Percentiles rank a stretch among this genome's conserved stretches.
phyloP scores from a whole-genome alignment of 2,888 invertebrate species.

The Camponotus fellah region DNA sequence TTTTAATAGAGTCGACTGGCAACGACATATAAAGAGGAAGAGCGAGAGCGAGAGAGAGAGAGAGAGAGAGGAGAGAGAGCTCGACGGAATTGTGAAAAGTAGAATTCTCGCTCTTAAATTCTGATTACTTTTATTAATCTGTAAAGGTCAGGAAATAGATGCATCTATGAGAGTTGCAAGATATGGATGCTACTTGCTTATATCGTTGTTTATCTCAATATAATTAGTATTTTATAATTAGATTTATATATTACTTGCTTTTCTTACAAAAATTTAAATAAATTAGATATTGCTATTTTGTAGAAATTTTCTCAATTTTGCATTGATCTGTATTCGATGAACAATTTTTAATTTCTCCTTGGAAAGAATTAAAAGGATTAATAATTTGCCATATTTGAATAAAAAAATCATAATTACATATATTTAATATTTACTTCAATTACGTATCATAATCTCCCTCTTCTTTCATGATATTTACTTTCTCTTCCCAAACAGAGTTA shows the following conservation, averaged over 20 bases:
- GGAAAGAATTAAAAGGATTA: background rate
- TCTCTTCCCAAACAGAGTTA: background rate
- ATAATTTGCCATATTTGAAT: background rate
- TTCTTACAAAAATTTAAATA: background rate
- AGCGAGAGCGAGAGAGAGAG: background rate
- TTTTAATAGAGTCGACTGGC: constrained; percentile 39
- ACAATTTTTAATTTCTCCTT: background rate
- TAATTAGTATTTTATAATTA: constrained; percentile 3
- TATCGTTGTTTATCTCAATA: background rate
- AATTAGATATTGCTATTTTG: background rate
- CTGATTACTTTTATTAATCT: constrained; percentile 44
- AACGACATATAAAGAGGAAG: constrained; percentile 25
- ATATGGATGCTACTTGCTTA: background rate
- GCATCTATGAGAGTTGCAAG: background rate
- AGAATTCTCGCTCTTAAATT: constrained; percentile 16
- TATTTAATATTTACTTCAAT: background rate
- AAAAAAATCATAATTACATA: background rate
- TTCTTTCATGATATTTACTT: background rate
- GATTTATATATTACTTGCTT: constrained; percentile 11
- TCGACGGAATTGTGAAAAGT: background rate
- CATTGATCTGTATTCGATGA: background rate
- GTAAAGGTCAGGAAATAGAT: constrained; percentile 3
- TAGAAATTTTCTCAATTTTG: background rate
- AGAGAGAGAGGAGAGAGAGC: constrained; percentile 4
- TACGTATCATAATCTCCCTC: background rate